A percentile compares a stretch with the other conserved stretches of the same genome.
These are phyloP conservation scores for Gonatopus flavifemur DNA, from an alignment of 1,140 invertebrate species.

Conservation along the genomic window DNA sequence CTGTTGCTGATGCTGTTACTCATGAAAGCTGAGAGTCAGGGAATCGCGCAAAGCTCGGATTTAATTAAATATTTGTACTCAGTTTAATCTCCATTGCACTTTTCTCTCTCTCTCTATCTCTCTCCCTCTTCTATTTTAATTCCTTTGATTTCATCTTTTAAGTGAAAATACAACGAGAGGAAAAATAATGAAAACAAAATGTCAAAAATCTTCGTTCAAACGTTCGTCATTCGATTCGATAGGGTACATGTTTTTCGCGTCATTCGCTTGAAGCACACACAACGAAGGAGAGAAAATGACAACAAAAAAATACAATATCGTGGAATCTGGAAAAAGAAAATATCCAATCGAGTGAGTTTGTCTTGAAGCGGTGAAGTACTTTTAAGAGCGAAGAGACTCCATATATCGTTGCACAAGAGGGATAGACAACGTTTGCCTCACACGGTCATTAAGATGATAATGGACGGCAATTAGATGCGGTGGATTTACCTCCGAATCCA, in stretches of 20 bases:
- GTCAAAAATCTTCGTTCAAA: not conserved
- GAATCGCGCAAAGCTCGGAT: conserved; percentile 16
- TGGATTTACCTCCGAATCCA: conserved; percentile 11
- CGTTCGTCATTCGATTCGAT: not conserved
- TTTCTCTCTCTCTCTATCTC: not conserved
- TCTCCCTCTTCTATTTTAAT: conserved; percentile 3
- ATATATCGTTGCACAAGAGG: too few species aligned
- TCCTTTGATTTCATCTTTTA: too few species aligned
- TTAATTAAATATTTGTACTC: conserved; percentile 44
- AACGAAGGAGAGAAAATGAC: not conserved
- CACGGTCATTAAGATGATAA: conserved; percentile 19
- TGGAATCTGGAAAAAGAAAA: too few species aligned
- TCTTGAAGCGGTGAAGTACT: too few species aligned
- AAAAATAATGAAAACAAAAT: too few species aligned
- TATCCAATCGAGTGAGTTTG: too few species aligned
- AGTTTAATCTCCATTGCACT: conserved; percentile 23
- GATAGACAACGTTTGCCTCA: conserved; percentile 2
- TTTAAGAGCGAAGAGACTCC: too few species aligned
- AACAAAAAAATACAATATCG: not conserved
- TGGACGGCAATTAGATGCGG: conserved; percentile 19
- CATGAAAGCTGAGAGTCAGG: conserved; percentile 2
- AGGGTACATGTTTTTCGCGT: not conserved
- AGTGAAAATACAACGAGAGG: too few species aligned
- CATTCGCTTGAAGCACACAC: too few species aligned
- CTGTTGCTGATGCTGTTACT: not conserved